phyloP scores from a whole-genome alignment of 2,888 invertebrate genomes.

The Aporophyla lueneburgensis region DNA sequence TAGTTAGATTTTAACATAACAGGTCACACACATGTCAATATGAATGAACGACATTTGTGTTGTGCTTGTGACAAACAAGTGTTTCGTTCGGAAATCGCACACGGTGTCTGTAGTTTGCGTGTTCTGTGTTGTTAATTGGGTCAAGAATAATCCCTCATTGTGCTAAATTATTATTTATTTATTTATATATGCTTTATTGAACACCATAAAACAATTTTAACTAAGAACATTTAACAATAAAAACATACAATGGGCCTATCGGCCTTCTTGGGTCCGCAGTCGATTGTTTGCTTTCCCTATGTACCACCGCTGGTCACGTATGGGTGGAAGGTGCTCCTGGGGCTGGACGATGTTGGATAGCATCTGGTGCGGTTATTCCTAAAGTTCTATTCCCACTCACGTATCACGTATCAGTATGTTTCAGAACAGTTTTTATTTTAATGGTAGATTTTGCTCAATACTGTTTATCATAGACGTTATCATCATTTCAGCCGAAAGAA shows the following conservation, averaged over 20 bases:
- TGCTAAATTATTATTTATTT: no score
- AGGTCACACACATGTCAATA: neutral
- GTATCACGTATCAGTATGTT: no score
- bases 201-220: no score
- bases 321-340: neutral
- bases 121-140: neutral
- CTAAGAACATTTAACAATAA: no score
- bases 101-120: no score
- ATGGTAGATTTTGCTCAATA: neutral
- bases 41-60: neutral
- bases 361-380: no score
- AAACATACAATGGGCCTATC: no score
- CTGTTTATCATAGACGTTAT: neutral
- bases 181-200: no score
- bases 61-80: conserved; percentile 4
- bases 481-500: no score
- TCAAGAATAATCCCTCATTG: no score
- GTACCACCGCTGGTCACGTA: neutral
- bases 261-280: neutral
- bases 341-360: neutral
- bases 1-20: conserved; percentile 29
- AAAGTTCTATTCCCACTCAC: neutral
- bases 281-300: neutral
- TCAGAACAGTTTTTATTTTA: neutral
- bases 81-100: neutral